Conservation (phyloP, 2,113 vertebrate species). For the Alethe castanea region DNA sequence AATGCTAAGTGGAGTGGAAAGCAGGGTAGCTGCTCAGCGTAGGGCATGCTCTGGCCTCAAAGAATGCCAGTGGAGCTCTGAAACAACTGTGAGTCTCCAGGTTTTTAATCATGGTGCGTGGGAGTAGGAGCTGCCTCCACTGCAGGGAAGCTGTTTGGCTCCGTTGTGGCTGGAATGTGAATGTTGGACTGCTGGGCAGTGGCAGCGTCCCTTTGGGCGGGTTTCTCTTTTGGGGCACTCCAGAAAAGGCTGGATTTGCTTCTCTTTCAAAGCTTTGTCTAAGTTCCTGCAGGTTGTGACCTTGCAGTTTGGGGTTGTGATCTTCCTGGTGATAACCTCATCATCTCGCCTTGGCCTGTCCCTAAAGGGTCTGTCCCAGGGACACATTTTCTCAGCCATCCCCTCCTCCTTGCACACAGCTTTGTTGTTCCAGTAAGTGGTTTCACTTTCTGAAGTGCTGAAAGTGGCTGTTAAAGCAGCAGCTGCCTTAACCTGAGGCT, state of each 20-base stretch:
- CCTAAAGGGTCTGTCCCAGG: neutral
- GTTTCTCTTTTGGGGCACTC: neutral
- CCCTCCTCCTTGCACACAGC: neutral
- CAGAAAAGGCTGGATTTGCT: neutral
- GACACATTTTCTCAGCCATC: neutral
- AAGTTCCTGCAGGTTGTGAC: neutral
- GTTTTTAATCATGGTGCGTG: neutral
- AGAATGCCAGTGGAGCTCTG: neutral
- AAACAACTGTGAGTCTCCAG: neutral
- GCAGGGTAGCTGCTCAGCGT: neutral
- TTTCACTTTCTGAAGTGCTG: neutral
- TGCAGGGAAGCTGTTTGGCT: neutral
- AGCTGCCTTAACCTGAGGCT: neutral
- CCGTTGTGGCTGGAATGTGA: neutral
- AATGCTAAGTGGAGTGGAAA: slow-evolving; percentile 43
- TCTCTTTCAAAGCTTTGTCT: neutral
- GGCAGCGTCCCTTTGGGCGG: neutral
- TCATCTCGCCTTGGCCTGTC: neutral
- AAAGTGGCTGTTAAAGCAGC: neutral
- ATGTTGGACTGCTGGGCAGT: neutral
- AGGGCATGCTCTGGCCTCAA: neutral
- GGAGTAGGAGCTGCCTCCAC: neutral
- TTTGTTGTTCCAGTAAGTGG: neutral
- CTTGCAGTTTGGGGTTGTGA: neutral
- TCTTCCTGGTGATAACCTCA: neutral